Percentiles rank a stretch among this genome's conserved stretches.
These are phyloP conservation scores for Platanista minor DNA, from an alignment of 2,113 vertebrate genomes.

Conservation along the genomic window DNA sequence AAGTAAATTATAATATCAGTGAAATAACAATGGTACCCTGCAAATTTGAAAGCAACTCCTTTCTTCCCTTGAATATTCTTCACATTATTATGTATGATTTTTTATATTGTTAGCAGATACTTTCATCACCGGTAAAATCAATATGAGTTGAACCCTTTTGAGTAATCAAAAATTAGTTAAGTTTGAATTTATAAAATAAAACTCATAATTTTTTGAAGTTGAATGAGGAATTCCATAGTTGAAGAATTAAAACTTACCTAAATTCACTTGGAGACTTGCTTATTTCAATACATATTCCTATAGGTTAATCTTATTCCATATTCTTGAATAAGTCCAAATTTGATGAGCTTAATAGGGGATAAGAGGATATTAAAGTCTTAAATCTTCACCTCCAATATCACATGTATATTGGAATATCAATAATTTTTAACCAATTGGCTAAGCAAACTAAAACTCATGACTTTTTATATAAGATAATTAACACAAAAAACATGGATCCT, in stretches of 20 bases:
- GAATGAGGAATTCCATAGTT: neutral
- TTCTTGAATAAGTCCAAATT: neutral
- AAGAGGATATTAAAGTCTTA: neutral
- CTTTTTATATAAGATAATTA: constrained; percentile 40
- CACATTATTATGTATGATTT: neutral
- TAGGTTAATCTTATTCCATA: neutral
- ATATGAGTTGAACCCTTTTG: neutral
- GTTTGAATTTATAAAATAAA: neutral
- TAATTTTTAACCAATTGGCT: neutral
- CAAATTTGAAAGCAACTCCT: neutral
- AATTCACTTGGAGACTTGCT: neutral
- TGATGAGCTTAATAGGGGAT: neutral
- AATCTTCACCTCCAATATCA: neutral
- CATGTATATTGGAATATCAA: neutral
- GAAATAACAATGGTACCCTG: neutral
- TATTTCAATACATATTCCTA: neutral
- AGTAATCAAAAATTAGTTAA: neutral
- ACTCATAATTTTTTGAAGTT: neutral
- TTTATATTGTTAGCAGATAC: neutral
- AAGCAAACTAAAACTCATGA: constrained; percentile 45
- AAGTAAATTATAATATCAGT: neutral
- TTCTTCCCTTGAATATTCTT: neutral
- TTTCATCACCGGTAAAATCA: neutral
- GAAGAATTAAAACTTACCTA: neutral
- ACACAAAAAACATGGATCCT: neutral